A percentile compares a stretch with the other conserved stretches of the same genome.
phyloP scores from a whole-genome alignment of 2,888 invertebrate species.

The Rhagophthalmus giganteus region DNA sequence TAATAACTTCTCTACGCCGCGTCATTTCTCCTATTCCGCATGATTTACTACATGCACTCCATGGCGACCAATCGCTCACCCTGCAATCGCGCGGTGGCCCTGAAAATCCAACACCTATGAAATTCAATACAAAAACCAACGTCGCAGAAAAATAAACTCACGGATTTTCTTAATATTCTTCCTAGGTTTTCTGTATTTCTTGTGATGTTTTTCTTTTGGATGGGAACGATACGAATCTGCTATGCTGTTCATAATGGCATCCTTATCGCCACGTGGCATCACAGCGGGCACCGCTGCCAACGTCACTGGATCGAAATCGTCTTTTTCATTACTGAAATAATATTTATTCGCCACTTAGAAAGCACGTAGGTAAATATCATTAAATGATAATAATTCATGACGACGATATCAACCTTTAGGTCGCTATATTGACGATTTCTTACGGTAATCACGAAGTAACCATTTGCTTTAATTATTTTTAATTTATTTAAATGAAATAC shows the following conservation, averaged over 20 bases:
- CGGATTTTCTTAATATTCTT: conserved; percentile 54
- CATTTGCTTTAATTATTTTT: too few species aligned
- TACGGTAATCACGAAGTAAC: too few species aligned
- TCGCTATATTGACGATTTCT: too few species aligned
- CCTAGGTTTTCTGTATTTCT: conserved; percentile 54
- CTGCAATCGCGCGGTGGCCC: conserved; percentile 78
- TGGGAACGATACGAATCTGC: conserved; percentile 65
- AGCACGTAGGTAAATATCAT: too few species aligned
- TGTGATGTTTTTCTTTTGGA: conserved; percentile 51
- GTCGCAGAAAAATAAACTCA: conserved; percentile 44
- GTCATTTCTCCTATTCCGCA: conserved; percentile 89
- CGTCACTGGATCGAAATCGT: conserved; percentile 42
- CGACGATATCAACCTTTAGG: too few species aligned
- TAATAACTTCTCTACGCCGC: conserved; percentile 75
- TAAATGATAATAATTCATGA: too few species aligned
- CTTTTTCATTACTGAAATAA: conserved; percentile 43
- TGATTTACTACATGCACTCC: conserved; percentile 85
- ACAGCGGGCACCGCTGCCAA: conserved; percentile 57
- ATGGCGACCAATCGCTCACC: conserved; percentile 83
- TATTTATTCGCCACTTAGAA: too few species aligned
- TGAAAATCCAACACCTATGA: conserved; percentile 41
- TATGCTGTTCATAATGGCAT: conserved; percentile 71
- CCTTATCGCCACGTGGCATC: conserved; percentile 67
- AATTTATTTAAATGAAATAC: too few species aligned
- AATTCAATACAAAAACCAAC: background rate